Evolutionary conservation across 2,113 vertebrate genomes (phyloP), one percentile per base, ranked within the genome.

Genomic region (Sebastes fasciatus): DNA sequence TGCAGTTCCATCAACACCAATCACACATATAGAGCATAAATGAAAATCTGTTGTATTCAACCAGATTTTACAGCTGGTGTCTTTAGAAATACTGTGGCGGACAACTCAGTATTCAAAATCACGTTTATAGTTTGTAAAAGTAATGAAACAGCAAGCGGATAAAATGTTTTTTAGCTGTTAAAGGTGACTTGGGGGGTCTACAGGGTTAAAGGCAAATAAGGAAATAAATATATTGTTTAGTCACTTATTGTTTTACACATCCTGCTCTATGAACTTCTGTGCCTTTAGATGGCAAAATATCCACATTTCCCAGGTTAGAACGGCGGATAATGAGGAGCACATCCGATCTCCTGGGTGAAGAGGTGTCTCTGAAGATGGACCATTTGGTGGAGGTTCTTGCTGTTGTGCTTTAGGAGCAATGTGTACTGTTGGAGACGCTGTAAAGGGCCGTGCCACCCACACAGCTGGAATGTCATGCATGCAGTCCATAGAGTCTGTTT

Each of bases 391-490:
- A 78, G 75, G 86, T 34, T 91, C 80, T 61, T 87, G 82, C 80
- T 75, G 74, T 64, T 86, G 90, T 61, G 88, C 88, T 89, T 79
- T 70, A 85, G 86, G 89, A 91, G 80, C 71, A 77, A 77, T 83
- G 85, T 78, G 82, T 89, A 65, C 84, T 84, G 88, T 87, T 93
- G 91, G 91, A 93, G 91, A 89, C 87, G 79, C 80, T 93, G 94
- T 96, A 96, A 96, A 95, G 94, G 90, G 91, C 93, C 76, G 93
- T 96, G 94, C 97, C 96, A 97, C 96, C 95, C 97, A 96, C 95
- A 95, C 96, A 92, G 96, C 95, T 96, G 96, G 96, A 97, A 97
- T 97, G 96, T 95, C 92, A 95, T 95, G 95, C 94, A 96, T 95
- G 97, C 95, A 95, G 95, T 96, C 95, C 93, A 95, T 95, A 95